Percentiles rank a stretch among this genome's conserved stretches.
Conservation (phyloP, 2,797 vertebrate species). For the Muscicapa striata region DNA sequence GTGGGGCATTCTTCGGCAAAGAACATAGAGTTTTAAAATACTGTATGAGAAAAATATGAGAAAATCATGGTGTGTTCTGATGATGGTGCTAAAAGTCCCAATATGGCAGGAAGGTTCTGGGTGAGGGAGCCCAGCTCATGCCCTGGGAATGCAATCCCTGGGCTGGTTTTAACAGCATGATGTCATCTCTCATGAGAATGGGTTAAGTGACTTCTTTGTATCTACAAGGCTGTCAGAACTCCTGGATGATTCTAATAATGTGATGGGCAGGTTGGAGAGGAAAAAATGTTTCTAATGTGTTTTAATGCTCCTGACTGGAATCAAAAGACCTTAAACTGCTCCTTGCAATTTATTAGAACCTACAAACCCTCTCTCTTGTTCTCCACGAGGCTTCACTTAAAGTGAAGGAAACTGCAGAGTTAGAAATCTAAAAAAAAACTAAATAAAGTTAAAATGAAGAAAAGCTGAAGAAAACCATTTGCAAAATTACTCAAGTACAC, state of each 20-base stretch:
- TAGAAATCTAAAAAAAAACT: neutral
- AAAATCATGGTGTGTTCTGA: neutral
- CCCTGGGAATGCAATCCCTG: neutral
- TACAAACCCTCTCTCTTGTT: no score
- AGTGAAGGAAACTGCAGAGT: neutral
- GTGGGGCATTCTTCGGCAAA: neutral
- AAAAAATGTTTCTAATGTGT: neutral
- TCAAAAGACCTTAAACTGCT: neutral
- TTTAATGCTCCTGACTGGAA: neutral
- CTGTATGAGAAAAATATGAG: neutral
- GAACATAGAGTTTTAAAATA: neutral
- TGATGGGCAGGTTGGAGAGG: neutral
- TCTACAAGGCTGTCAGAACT: neutral
- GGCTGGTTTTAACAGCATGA: neutral
- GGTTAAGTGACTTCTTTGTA: neutral
- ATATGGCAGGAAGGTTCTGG: neutral
- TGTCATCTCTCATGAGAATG: neutral
- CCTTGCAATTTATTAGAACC: no score
- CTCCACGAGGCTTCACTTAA: neutral
- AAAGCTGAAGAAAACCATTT: neutral
- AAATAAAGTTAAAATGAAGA: neutral
- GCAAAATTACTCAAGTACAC: neutral
- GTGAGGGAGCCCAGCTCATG: neutral
- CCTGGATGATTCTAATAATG: neutral
- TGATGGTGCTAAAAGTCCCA: neutral